phyloP scores from a whole-genome alignment of 2,113 vertebrate species.

The Capra hircus region DNA sequence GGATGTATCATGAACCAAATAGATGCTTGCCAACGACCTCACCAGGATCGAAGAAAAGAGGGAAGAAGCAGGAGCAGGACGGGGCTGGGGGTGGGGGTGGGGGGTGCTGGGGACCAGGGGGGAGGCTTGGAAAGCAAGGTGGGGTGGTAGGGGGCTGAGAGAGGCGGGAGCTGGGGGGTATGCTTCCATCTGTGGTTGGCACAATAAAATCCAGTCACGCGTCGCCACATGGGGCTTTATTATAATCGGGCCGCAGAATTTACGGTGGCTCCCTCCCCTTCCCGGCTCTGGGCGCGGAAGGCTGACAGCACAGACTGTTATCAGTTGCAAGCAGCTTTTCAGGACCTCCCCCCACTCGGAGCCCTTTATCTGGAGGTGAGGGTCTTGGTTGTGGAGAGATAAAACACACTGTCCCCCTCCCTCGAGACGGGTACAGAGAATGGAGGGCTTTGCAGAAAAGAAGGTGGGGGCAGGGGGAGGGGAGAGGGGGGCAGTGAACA shows the following conservation, averaged over 20 bases:
- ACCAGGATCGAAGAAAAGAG: background rate
- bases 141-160: background rate
- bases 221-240: constrained; percentile 10
- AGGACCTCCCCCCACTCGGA: constrained; percentile 38
- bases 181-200: background rate
- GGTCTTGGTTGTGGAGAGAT: constrained; percentile 69
- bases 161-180: background rate
- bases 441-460: background rate
- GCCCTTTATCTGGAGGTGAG: constrained; percentile 75
- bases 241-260: constrained; percentile 36
- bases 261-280: background rate
- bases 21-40: background rate
- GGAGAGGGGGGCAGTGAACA: background rate
- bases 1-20: background rate
- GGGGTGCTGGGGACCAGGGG: no score
- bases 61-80: background rate
- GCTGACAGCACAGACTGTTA: constrained; percentile 67
- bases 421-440: background rate
- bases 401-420: constrained; percentile 43
- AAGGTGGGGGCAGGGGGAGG: background rate
- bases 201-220: constrained; percentile 43
- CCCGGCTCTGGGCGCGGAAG: background rate
- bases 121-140: no score
- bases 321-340: constrained; percentile 72
- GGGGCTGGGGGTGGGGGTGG: no score